Percentiles rank a stretch among this genome's conserved stretches.
These are phyloP conservation scores for Trichonephila clavipes DNA, from an alignment of 1,140 invertebrate species.

Conservation along the genomic window DNA sequence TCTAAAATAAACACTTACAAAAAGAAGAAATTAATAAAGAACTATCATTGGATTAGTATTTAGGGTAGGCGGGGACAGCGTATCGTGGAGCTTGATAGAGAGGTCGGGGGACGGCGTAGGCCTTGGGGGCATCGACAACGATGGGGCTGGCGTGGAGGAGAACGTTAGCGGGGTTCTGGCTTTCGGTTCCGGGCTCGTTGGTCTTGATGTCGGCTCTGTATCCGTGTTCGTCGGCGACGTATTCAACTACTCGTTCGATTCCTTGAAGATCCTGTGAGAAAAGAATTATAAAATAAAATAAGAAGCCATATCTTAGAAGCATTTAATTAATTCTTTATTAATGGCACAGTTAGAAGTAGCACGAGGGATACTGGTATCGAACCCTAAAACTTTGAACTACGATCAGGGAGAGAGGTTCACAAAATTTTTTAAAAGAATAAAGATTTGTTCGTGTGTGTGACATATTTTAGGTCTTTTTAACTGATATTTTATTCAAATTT, in stretches of 20 bases:
- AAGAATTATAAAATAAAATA: not conserved
- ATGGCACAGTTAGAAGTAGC: too few relatives aligned
- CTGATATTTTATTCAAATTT: too few relatives aligned
- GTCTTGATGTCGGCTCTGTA: conserved; percentile 76
- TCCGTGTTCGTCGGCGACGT: conserved; percentile 77
- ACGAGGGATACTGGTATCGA: too few relatives aligned
- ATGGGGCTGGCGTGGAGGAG: conserved; percentile 64
- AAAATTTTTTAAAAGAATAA: too few relatives aligned
- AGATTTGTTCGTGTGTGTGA: too few relatives aligned
- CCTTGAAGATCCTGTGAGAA: conserved; percentile 67
- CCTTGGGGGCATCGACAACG: conserved; percentile 48
- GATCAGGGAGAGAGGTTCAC: too few relatives aligned
- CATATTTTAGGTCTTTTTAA: too few relatives aligned
- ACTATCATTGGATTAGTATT: conserved; percentile 24
- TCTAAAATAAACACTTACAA: conserved; percentile 18
- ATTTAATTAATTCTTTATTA: too few relatives aligned
- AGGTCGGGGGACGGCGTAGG: conserved; percentile 12
- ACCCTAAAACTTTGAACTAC: too few relatives aligned
- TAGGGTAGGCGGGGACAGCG: conserved; percentile 47
- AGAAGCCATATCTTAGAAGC: too few relatives aligned
- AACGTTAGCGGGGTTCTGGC: conserved; percentile 68
- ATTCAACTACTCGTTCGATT: conserved; percentile 77
- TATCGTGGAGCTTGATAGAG: conserved; percentile 10
- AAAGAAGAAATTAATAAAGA: not conserved
- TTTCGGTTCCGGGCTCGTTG: conserved; percentile 77